These are phyloP conservation scores for Natrix natrix DNA, from an alignment of 2,797 vertebrate genomes.

Conservation along the genomic window DNA sequence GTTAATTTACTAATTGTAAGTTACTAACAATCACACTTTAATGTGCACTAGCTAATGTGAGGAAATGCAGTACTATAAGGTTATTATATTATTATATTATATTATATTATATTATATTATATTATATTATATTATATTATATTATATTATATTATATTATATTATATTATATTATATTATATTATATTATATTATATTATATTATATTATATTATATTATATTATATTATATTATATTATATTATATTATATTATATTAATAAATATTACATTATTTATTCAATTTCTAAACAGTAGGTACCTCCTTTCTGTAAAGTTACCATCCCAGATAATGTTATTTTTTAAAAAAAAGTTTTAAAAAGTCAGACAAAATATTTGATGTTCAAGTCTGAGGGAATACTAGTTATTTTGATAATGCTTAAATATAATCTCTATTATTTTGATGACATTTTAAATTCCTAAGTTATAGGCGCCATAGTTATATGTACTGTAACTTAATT, in stretches of 20 bases:
- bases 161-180: not conserved
- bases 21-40: not conserved
- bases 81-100: not conserved
- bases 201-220: not conserved
- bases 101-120: not conserved
- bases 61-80: not conserved
- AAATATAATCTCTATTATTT: not conserved
- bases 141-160: not conserved
- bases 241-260: not conserved
- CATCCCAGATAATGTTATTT: not conserved
- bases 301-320: not conserved
- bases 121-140: not conserved
- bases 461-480: not conserved
- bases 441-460: conserved; percentile 23
- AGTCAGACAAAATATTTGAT: not conserved
- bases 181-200: not conserved
- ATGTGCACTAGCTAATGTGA: not conserved
- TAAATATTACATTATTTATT: not conserved
- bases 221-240: not conserved
- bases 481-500: conserved; percentile 21
- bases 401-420: conserved; percentile 19
- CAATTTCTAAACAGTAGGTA: not conserved
- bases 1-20: not conserved
- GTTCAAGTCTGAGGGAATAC: not conserved
- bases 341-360: not conserved